Conservation (phyloP, 2,888 invertebrate genomes). For the Aphidius colemani region DNA sequence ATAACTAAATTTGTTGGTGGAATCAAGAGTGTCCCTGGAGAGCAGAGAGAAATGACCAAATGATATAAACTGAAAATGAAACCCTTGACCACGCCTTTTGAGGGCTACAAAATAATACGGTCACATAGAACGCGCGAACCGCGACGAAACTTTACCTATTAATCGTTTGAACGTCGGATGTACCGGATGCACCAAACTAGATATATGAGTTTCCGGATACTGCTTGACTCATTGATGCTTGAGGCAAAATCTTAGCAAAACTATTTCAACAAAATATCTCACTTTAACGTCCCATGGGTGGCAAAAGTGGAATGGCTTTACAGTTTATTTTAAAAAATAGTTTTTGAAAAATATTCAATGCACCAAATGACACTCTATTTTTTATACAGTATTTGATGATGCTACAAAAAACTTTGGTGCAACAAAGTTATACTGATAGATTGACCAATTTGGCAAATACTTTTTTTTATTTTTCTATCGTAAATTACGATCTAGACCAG, state of each 20-base stretch:
- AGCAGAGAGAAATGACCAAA: constrained; percentile 3
- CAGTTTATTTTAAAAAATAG: too few relatives aligned
- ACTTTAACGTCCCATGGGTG: neutral
- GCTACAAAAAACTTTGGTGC: too few relatives aligned
- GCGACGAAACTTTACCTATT: constrained; percentile 34
- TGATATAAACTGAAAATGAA: constrained; percentile 25
- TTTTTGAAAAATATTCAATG: too few relatives aligned
- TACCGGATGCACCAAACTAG: constrained; percentile 25
- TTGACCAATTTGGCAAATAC: too few relatives aligned
- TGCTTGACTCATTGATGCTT: constrained; percentile 19
- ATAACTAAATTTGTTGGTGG: constrained; percentile 5
- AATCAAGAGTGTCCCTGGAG: neutral
- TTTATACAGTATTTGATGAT: too few relatives aligned
- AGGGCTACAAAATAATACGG: constrained; percentile 17
- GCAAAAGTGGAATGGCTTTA: constrained; percentile 7
- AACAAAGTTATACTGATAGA: too few relatives aligned
- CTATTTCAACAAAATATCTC: neutral
- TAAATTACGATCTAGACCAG: too few relatives aligned
- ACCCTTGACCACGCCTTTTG: constrained; percentile 20
- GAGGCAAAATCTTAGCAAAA: neutral
- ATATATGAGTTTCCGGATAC: constrained; percentile 21
- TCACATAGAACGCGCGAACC: constrained; percentile 18
- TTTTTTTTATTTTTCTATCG: too few relatives aligned
- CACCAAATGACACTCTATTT: too few relatives aligned
- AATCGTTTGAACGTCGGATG: constrained; percentile 29